Percentiles rank a stretch among this genome's conserved stretches.
phyloP scores from a whole-genome alignment of 2,797 vertebrate genomes.

The Onychomys arenicola region DNA sequence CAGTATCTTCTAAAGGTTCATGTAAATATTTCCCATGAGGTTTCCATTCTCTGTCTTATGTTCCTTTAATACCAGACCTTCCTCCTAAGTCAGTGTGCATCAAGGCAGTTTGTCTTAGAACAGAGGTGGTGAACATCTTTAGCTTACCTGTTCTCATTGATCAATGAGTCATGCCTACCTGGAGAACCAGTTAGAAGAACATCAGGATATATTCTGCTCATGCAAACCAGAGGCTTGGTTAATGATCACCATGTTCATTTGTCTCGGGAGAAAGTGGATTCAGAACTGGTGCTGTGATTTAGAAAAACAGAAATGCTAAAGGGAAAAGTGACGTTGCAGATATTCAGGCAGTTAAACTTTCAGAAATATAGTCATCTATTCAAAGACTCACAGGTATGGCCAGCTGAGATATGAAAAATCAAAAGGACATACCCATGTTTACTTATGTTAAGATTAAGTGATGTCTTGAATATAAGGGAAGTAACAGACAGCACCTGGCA shows the following conservation, averaged over 20 bases:
- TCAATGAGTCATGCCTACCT: constrained; percentile 13
- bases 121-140: not conserved
- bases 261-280: not conserved
- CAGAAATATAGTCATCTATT: not conserved
- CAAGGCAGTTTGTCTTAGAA: not conserved
- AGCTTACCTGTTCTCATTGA: not conserved
- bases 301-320: not conserved
- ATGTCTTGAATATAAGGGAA: not conserved
- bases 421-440: not conserved
- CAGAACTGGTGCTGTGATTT: not conserved
- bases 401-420: not conserved
- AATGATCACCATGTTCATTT: not conserved
- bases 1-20: not conserved
- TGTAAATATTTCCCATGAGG: not conserved
- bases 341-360: not conserved
- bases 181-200: not conserved
- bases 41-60: not conserved
- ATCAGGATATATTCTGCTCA: not conserved
- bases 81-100: not conserved
- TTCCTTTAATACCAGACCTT: not conserved
- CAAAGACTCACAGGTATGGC: not conserved
- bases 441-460: not conserved
- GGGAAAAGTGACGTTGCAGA: not conserved
- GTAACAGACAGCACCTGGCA: not conserved
- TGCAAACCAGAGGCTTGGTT: not conserved